phyloP scores from a whole-genome alignment of 2,888 invertebrate genomes.

The Cordilura impudica region DNA sequence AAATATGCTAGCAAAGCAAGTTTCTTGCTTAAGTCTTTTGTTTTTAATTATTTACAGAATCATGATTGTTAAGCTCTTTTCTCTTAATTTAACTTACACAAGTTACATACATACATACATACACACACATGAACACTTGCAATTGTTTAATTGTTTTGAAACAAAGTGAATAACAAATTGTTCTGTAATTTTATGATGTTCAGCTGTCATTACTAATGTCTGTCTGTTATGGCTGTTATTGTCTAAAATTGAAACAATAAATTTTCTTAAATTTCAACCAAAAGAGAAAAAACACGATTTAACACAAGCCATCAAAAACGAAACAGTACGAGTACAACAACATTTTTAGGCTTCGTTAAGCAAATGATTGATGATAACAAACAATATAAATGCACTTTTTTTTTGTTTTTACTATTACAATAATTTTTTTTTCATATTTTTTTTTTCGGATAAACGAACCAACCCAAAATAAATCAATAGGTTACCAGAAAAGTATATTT shows the following conservation, averaged over 20 bases:
- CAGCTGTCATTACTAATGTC: slow-evolving; percentile 25
- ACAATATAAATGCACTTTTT: slow-evolving; percentile 69
- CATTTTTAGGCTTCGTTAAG: slow-evolving; percentile 53
- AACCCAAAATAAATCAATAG: slow-evolving; percentile 26
- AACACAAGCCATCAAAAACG: neutral
- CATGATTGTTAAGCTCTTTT: slow-evolving; percentile 1
- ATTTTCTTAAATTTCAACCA: slow-evolving; percentile 13
- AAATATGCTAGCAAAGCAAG: neutral
- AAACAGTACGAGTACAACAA: slow-evolving; percentile 17
- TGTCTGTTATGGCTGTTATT: slow-evolving; percentile 9
- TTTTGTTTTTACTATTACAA: no score
- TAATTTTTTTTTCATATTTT: no score
- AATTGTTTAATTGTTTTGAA: neutral
- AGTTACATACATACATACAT: neutral
- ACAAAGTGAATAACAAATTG: neutral
- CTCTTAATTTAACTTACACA: neutral
- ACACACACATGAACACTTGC: neutral
- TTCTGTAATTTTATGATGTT: slow-evolving; percentile 42
- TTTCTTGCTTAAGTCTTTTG: slow-evolving; percentile 4
- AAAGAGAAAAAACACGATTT: neutral
- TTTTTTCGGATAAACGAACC: neutral
- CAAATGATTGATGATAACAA: slow-evolving; percentile 54
- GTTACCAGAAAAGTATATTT: slow-evolving; percentile 36
- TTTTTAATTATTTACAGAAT: no score
- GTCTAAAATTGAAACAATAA: slow-evolving; percentile 8